Conservation (phyloP, 2,113 vertebrate species). For the Noturus placidus region DNA sequence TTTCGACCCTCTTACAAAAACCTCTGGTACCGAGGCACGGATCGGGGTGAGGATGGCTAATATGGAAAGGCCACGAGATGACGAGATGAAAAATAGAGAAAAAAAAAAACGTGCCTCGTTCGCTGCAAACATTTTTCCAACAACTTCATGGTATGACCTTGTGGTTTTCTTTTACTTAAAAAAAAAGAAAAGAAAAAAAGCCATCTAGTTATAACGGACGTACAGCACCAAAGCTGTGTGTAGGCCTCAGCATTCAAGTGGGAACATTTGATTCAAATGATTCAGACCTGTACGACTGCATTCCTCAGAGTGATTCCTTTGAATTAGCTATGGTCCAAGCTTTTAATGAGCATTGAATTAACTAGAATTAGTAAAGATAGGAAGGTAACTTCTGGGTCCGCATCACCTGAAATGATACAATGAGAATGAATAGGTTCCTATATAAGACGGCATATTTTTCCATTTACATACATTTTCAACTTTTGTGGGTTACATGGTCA, state of each 20-base stretch:
- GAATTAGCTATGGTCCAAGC: not conserved
- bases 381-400: not conserved
- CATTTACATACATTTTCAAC: not conserved
- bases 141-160: slow-evolving; percentile 25
- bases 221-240: slow-evolving; percentile 16
- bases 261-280: not conserved
- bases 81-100: not conserved
- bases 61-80: not conserved
- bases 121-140: not conserved
- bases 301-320: not conserved
- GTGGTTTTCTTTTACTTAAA: not conserved
- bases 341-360: not conserved
- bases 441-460: not conserved
- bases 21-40: not conserved
- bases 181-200: not conserved
- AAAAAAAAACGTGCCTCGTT: not conserved
- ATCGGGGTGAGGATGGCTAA: not conserved
- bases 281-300: not conserved
- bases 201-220: not conserved
- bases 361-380: slow-evolving; percentile 10
- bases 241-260: slow-evolving; percentile 26
- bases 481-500: not conserved
- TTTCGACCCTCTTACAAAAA: slow-evolving; percentile 39
- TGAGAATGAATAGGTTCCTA: not conserved
- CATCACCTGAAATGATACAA: not conserved